Evolutionary conservation across 2,888 invertebrate genomes (phyloP), one percentile per base, ranked within the genome.

Genomic region (Tinea semifulvella): DNA sequence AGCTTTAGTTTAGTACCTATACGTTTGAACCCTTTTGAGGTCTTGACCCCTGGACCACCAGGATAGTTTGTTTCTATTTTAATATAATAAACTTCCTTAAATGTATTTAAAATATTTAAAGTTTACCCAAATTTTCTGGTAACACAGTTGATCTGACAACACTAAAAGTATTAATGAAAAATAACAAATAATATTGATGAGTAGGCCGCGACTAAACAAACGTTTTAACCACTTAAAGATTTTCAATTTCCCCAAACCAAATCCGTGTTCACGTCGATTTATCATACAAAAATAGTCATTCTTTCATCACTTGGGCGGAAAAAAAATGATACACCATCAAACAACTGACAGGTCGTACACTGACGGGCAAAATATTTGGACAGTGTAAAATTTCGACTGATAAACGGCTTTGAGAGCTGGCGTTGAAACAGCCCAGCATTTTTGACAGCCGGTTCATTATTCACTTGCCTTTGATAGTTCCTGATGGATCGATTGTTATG

Each of bases 271-370:
- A 38, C 38, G 18, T 38, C 38, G n/a, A 38, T 38, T 19, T 17
- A 38, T 38, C 38, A 38, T 10, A 38, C n/a, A 38, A 19, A 38
- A 18, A 38, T 17, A 38, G 38, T 16, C 18, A 38, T 18, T 19
- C 17, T 18, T 19, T 18, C 38, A 6, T 3, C 17, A 17, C 38
- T n/a, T 38, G 16, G 38, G 17, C 13, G n/a, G 20, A 11, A 40
- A 40, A 40, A 40, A 22, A 40, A 40, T 40, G 40, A 40, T 40
- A 13, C 17, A n/a, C 40, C 40, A 40, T 40, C 40, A 40, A 22
- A 20, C 22, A 3, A 13, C 11, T 40, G 40, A 40, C 40, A 22
- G 20, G 20, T 40, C 40, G 40, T 22, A 22, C 40, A 40, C 22
- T 5, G 20, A 20, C 40, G n/a, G 38, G 11, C n/a, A 22, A 40